Evolutionary conservation across 1,140 invertebrate genomes (phyloP), one percentile per base, ranked within the genome.

Genomic region (Drosophila mauritiana): DNA sequence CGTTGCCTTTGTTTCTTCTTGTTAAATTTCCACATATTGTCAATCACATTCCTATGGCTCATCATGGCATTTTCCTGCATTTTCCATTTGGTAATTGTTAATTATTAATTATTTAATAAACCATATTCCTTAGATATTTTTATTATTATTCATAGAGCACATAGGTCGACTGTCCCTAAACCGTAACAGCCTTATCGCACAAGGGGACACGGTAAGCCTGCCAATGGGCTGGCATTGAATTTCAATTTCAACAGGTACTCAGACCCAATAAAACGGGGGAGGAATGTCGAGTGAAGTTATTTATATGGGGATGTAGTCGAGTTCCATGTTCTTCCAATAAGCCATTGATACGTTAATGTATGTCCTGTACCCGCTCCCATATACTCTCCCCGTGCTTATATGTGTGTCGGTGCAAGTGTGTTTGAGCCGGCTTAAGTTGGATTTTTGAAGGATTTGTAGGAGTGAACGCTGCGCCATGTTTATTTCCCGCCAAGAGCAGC

Each of bases 271-370:
- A 31, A 31, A 51, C 59, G 57, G 43, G 43, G 27, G 17, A 45
- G 27, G 34, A 40, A 40, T 55, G 27, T 20, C 13, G 54, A 53
- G 63, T 53, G 54, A 13, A 62, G 54, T 58, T 61, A 73, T 57
- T 59, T 55, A 61, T 62, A 58, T 48, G 61, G 53, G 37, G 45
- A 42, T 56, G 27, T 52, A 40, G 31, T 34, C 54, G 62, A 74
- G 43, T 80, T 40, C 52, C 43, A 46, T 57, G 62, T 53, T 27
- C 49, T 58, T 40, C 42, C 75, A 53, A 73, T 85, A 86, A 86
- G 78, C 82, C 82, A 78, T 86, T 85, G 82, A 85, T 85, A 85
- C 83, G 70, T 74, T 85, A 86, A 85, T 81, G 78, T 86, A 78
- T 86, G 77, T 62, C 65, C 48, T 42, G 25, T 42, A 5, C n/a